Evolutionary conservation across 1,140 invertebrate genomes (phyloP), one percentile per base, ranked within the genome.

Genomic region (Penaeus japonicus): DNA sequence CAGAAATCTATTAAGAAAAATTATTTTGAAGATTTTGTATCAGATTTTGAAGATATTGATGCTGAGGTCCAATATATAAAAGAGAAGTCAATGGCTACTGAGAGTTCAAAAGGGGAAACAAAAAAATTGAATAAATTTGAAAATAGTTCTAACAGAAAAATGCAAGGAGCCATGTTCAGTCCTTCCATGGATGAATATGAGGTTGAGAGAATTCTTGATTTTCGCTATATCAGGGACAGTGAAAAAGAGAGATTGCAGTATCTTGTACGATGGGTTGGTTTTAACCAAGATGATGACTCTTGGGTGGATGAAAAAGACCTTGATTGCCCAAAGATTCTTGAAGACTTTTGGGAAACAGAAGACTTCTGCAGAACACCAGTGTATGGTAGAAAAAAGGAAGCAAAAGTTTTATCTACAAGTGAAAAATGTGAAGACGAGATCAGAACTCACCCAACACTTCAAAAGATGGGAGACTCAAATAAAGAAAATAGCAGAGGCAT

Each of bases 241-340:
- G 62, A 80, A 22, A 32, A 70, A 32, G 62, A 78, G 73, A 59
- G 39, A n/a, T 22, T 77, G 20, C 53, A 75, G 35, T 90, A 90
- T 32, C 27, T 85, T 53, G 89, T 90, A 35, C 65, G 86, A 12
- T 89, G 90, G 87, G 20, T 62, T 20, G 88, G 90, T 35, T 81
- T 73, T 54, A 57, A 39, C 54, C 30, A 84, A 35, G 81, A 89
- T 20, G 59, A 89, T 7, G 84, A 87, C 54, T 83, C 62, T 12
- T 90, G 90, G 90, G 84, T 90, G 17, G 59, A 89, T 87, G 90
- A 90, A 73, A 59, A 32, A 27, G 85, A 90, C 57, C 57, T 90
- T n/a, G 75, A 86, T 20, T 84, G 84, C 65, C 80, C 84, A 15
- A 59, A 83, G 59, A 39, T 80, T 27, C 59, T 90, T 22, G 32